phyloP scores from a whole-genome alignment of 2,113 vertebrate genomes.

The Charina bottae region DNA sequence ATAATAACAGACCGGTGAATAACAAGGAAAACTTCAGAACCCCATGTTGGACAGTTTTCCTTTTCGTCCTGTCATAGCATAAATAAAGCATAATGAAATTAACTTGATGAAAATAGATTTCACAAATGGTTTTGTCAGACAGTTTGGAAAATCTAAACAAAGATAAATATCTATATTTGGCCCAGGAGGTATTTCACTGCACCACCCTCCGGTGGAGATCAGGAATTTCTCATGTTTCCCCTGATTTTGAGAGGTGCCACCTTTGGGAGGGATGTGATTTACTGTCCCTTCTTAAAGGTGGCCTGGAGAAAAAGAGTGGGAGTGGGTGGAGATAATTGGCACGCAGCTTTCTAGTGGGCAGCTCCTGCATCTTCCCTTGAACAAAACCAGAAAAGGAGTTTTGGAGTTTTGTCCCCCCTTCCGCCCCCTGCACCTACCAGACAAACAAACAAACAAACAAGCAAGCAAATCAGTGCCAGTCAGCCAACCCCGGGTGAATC shows the following conservation, averaged over 20 bases:
- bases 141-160: not conserved
- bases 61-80: not conserved
- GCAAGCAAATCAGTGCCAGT: not conserved
- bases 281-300: not conserved
- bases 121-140: not conserved
- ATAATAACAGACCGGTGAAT: not conserved
- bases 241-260: not conserved
- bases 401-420: not conserved
- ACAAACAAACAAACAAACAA: not conserved
- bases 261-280: too few relatives aligned
- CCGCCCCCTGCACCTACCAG: conserved; percentile 75
- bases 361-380: fast-evolving
- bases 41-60: not conserved
- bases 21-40: not conserved
- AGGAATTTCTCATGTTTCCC: not conserved
- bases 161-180: not conserved
- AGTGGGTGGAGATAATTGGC: not conserved
- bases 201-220: not conserved
- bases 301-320: too few relatives aligned
- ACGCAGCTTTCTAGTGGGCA: not conserved
- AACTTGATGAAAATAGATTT: not conserved
- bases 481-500: not conserved
- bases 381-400: not conserved
- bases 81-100: not conserved
- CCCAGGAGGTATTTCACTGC: not conserved